Base-by-base conservation (phyloP, 2,113 vertebrate genomes). In the Lates calcarifer region DNA sequence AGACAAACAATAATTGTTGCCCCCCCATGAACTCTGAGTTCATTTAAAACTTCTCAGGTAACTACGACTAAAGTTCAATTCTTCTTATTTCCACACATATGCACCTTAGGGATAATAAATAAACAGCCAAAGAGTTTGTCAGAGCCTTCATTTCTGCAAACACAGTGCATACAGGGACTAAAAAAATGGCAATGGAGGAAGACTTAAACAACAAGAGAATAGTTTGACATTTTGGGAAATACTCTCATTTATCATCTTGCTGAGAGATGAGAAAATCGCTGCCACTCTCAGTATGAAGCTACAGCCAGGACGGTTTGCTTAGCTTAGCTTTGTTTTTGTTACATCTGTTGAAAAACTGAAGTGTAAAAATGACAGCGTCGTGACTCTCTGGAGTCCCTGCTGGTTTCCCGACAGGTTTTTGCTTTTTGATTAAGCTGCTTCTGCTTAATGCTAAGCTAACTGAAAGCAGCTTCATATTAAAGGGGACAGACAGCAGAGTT, bases 1-100 rank as follows among this genome's bases (percentile, higher is more conserved):
- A 60, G 11, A 29, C 15, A 28, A 53, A 28, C 20, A 37, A 65
- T 76, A 31, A 20, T 1, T 14, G 28, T 12, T 45, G 35, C 68
- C 14, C 22, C 68, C 14, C 22, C 53, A 70, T 72, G 51, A 71
- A 65, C 29, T 58, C 1, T 57, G 56, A 14, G 70, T 61, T 28
- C 56, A 68, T 53, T 45, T 69, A 18, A 10, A 69, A 37, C 18
- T 28, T 63, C 15, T 43, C 2, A 2, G 43, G 15, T 18, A 1
- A 45, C 26, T 31, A 20, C 41, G 7, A 18, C n/a, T 13, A 35
- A 53, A 47, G 61, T 20, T 51, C 51, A 57, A 33, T 28, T 35
- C 18, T 37, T 35, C 29, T 14, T 51, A 24, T 47, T 47, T 49
- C 3, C 53, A 60, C 24, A 57, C 37, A 75, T 18, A 47, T 1